phyloP scores from a whole-genome alignment of 2,113 vertebrate genomes.

The Aix galericulata region DNA sequence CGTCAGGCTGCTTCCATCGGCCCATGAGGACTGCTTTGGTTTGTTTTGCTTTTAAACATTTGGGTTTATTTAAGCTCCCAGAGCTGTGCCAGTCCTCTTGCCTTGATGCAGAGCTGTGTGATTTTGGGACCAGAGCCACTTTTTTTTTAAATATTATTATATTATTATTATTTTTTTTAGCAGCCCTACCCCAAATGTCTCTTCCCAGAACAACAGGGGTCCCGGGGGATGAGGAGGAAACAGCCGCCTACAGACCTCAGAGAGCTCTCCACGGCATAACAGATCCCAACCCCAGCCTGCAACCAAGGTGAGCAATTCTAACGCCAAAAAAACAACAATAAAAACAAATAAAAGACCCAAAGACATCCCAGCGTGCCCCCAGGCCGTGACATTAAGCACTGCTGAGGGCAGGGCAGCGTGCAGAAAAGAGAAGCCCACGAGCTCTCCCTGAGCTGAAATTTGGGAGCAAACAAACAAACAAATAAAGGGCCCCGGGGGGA shows the following conservation, averaged over 20 bases:
- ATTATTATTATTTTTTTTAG: neutral
- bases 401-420: rapidly evolving
- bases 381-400: no score
- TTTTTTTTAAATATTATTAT: neutral
- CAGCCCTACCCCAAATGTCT: neutral
- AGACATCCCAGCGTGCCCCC: neutral
- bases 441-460: neutral
- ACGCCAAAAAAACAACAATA: neutral
- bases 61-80: neutral
- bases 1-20: neutral
- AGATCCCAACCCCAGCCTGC: neutral
- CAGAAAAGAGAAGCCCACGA: neutral
- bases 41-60: neutral
- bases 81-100: neutral
- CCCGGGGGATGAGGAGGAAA: neutral
- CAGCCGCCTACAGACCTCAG: neutral
- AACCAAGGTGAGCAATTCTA: neutral
- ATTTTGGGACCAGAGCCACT: neutral
- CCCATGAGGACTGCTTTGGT: neutral
- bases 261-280: rapidly evolving
- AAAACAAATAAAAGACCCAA: no score
- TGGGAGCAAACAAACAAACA: neutral
- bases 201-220: neutral
- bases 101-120: neutral
- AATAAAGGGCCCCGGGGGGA: neutral